A percentile compares a stretch with the other conserved stretches of the same genome.
These are phyloP conservation scores for Strigamia maritima DNA, from an alignment of 2,888 invertebrate genomes.

Conservation along the genomic window DNA sequence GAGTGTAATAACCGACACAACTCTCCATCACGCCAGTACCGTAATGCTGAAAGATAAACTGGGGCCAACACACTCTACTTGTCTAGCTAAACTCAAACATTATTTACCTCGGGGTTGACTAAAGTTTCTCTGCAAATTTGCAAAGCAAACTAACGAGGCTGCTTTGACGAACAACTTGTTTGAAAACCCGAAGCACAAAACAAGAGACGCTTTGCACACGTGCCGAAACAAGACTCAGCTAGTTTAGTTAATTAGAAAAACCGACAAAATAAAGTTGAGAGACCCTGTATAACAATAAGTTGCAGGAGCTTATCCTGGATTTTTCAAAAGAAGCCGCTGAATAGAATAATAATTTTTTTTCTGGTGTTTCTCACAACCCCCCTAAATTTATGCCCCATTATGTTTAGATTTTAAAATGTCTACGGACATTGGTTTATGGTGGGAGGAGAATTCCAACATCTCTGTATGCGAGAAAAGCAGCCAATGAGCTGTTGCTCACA, in stretches of 20 bases:
- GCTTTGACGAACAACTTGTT: conserved; percentile 14
- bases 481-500: too few species aligned
- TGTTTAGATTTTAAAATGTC: too few species aligned
- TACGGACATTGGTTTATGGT: too few species aligned
- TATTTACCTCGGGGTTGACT: conserved; percentile 12
- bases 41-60: not conserved
- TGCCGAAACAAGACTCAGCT: not conserved
- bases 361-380: too few species aligned
- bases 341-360: too few species aligned
- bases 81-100: not conserved
- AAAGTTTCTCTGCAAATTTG: conserved; percentile 3
- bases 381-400: too few species aligned
- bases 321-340: too few species aligned
- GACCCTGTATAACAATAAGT: too few species aligned
- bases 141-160: not conserved
- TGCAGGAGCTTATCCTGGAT: too few species aligned
- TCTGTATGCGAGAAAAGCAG: too few species aligned
- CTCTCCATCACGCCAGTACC: conserved; percentile 12
- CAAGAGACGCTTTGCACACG: not conserved
- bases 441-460: too few species aligned
- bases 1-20: conserved; percentile 1
- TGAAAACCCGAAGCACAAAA: not conserved
- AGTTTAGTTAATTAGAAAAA: not conserved
- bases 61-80: not conserved
- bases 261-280: not conserved